Conservation (phyloP, 2,797 vertebrate species). For the Cuniculus paca region DNA sequence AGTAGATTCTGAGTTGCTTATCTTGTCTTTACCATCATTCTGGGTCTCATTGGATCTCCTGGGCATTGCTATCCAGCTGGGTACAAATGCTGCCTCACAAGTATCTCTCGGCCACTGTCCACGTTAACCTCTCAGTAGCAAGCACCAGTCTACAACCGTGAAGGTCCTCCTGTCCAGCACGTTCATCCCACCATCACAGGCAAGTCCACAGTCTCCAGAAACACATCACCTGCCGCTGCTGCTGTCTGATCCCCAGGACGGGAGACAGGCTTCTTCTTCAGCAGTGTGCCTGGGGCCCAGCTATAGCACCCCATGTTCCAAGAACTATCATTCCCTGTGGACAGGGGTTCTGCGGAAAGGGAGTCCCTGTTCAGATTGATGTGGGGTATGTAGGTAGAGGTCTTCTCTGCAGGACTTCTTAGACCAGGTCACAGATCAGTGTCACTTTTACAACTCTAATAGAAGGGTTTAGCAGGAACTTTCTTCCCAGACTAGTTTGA, state of each 20-base stretch:
- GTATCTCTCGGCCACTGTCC: background rate
- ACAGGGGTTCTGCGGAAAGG: background rate
- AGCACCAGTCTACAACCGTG: too few species aligned
- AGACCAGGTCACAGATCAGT: background rate
- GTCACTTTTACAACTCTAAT: background rate
- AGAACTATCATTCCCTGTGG: background rate
- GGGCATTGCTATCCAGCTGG: background rate
- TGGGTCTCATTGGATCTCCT: background rate
- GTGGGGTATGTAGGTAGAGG: accelerated
- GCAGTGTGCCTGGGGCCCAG: too few species aligned
- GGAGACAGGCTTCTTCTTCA: background rate
- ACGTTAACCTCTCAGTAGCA: background rate
- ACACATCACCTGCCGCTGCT: background rate
- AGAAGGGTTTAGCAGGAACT: background rate
- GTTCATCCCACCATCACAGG: too few species aligned
- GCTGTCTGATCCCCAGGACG: accelerated
- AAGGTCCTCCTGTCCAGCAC: background rate
- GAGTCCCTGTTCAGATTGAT: accelerated
- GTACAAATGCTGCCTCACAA: background rate
- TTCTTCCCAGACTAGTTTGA: background rate
- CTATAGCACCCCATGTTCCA: too few species aligned
- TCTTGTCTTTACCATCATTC: background rate
- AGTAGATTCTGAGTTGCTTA: background rate
- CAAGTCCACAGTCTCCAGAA: background rate
- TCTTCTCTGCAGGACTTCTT: background rate